Base-by-base conservation (phyloP, 2,888 invertebrate genomes). In the Listrodromus nycthemerus region DNA sequence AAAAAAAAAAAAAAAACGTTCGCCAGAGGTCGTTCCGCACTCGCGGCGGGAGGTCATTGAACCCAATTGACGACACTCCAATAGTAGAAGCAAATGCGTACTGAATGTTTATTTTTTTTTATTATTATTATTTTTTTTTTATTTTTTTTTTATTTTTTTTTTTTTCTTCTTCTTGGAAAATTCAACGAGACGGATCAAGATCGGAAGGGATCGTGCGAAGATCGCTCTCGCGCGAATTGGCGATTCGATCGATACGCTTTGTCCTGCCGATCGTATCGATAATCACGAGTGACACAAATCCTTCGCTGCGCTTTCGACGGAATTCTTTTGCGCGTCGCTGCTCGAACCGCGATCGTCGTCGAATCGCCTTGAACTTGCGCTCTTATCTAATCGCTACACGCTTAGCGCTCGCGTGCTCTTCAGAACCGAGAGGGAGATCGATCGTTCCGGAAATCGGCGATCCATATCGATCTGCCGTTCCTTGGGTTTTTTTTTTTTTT, bases 371-470 rank as follows among this genome's bases (percentile, higher is more conserved):
- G 50, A 52, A 19, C 19, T 16, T 16, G 41, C 21, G 10, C 24
- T 55, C 55, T 55, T 55, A 55, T 55, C 55, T 55, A 55, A 55
- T 55, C 55, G 55, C 19, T 3, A 3, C 24, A 24, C 13, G 55
- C 8, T 24, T 16, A 13, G 16, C 41, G 41, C 7, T 52, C 45
- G 61, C 27, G 30, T n/a, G 30, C 61, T 61, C 16, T 61, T 61
- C 30, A 61, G 61, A 61, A 30, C 6, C 37, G 37, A 61, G 27
- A 13, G 61, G 10, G 19, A 37, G 37, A 50, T 74, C 73, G 55
- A 61, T 61, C 10, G 48, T 45, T 48, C 66, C 19, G 16, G 41
- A 45, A 33, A 45, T 4, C 21, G n/a, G 21, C 10, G n/a, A 52
- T 50, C 45, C 50, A 8, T 63, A 63, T 33, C 24, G 24, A 30